Conservation (phyloP, 2,113 vertebrate species). For the Heptranchias perlo region DNA sequence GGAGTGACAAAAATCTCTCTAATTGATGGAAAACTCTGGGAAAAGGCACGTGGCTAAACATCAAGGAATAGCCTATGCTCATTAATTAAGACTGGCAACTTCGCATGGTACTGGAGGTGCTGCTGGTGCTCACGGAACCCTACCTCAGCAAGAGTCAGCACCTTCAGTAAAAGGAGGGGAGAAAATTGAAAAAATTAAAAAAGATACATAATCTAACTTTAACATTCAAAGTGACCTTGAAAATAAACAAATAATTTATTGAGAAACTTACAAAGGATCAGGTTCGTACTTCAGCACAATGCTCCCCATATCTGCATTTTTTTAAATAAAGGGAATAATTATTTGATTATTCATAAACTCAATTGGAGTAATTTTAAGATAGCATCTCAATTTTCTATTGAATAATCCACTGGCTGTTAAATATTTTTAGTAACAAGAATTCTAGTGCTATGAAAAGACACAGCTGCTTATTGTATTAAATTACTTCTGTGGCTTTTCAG, state of each 20-base stretch:
- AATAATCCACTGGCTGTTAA: neutral
- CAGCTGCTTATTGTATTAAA: neutral
- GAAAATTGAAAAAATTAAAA: neutral
- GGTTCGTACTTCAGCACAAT: constrained; percentile 87
- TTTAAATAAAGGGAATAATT: constrained; percentile 37
- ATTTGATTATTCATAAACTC: neutral
- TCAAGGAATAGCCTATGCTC: neutral
- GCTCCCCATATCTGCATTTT: constrained; percentile 91
- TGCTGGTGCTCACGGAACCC: neutral
- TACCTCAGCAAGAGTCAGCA: neutral
- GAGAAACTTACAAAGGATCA: constrained; percentile 71
- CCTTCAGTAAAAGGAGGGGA: neutral
- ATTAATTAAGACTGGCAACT: neutral
- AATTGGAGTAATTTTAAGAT: neutral
- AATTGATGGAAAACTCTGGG: no score
- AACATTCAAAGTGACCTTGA: neutral
- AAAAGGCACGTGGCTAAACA: neutral
- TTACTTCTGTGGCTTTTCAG: neutral
- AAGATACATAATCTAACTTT: neutral
- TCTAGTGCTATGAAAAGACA: neutral
- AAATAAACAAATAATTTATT: neutral
- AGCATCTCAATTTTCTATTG: neutral
- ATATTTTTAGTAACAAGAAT: neutral
- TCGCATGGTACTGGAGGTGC: neutral
- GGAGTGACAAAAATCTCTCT: no score